phyloP scores from a whole-genome alignment of 2,113 vertebrate species.

The Symphodus melops region DNA sequence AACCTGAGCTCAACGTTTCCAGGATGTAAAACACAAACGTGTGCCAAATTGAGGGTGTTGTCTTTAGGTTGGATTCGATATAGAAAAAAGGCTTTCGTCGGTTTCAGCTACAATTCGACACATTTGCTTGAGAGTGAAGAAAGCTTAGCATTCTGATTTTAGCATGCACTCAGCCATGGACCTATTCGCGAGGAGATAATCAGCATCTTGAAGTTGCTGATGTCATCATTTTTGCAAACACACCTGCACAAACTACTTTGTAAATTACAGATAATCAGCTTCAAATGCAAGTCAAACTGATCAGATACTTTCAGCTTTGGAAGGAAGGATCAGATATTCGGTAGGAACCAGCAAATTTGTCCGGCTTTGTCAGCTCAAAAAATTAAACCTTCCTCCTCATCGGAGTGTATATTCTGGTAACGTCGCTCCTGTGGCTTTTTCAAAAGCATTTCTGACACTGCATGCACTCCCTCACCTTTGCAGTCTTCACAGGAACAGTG shows the following conservation, averaged over 20 bases:
- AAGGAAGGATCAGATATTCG: slow-evolving; percentile 19
- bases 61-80: slow-evolving; percentile 16
- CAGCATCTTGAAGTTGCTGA: slow-evolving; percentile 19
- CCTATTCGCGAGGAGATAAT: background rate
- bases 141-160: slow-evolving; percentile 34
- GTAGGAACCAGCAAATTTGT: background rate
- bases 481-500: slow-evolving; percentile 21
- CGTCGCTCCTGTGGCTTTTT: background rate
- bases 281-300: slow-evolving; percentile 2
- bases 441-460: background rate
- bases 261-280: slow-evolving; percentile 17
- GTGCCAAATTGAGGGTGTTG: slow-evolving; percentile 1
- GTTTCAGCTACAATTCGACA: slow-evolving; percentile 21
- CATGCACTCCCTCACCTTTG: background rate
- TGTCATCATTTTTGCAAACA: slow-evolving; percentile 3
- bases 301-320: slow-evolving; percentile 4
- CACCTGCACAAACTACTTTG: background rate
- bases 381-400: background rate
- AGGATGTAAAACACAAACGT: background rate
- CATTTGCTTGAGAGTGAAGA: slow-evolving; percentile 18
- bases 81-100: slow-evolving; percentile 10
- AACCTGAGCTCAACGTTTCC: background rate
- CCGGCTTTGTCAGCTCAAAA: slow-evolving; percentile 9
- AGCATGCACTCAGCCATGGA: slow-evolving; percentile 10
- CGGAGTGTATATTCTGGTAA: background rate